Percentiles rank a stretch among this genome's conserved stretches.
Evolutionary conservation across 2,888 invertebrate species (phyloP).

Genomic region (Rhaphigaster nebulosa): DNA sequence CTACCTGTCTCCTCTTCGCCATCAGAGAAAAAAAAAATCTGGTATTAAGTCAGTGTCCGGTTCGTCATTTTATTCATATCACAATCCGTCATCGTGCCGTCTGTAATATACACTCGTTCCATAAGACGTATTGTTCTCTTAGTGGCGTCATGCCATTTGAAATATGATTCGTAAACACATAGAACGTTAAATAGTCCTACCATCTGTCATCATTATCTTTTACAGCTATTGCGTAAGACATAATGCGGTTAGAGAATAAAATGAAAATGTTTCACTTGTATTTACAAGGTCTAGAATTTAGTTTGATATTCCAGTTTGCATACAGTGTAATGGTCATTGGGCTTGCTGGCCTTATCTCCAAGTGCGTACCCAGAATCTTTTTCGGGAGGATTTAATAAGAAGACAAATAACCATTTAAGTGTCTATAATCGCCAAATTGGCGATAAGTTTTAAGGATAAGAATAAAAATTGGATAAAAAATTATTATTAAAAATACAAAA

Average conservation of each 20-base stretch:
- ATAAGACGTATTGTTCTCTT: background rate
- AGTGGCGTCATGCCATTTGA: background rate
- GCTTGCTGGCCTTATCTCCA: background rate
- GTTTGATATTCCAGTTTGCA: background rate
- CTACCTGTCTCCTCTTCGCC: conserved; percentile 20
- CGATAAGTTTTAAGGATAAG: too few species aligned
- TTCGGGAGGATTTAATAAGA: too few species aligned
- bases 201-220: conserved; percentile 41
- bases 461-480: too few species aligned
- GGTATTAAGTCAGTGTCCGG: conserved; percentile 9
- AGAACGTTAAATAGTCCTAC: conserved; percentile 10
- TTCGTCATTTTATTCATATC: conserved; percentile 10
- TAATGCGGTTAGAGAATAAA: background rate
- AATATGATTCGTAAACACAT: conserved; percentile 21
- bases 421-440: too few species aligned
- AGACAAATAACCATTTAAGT: too few species aligned
- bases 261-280: background rate
- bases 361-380: too few species aligned
- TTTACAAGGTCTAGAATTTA: background rate
- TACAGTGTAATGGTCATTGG: background rate
- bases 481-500: too few species aligned
- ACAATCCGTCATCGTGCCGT: background rate
- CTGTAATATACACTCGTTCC: background rate
- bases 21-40: background rate
- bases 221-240: background rate